Conservation (phyloP, 2,797 vertebrate species). For the Sardinella longiceps region DNA sequence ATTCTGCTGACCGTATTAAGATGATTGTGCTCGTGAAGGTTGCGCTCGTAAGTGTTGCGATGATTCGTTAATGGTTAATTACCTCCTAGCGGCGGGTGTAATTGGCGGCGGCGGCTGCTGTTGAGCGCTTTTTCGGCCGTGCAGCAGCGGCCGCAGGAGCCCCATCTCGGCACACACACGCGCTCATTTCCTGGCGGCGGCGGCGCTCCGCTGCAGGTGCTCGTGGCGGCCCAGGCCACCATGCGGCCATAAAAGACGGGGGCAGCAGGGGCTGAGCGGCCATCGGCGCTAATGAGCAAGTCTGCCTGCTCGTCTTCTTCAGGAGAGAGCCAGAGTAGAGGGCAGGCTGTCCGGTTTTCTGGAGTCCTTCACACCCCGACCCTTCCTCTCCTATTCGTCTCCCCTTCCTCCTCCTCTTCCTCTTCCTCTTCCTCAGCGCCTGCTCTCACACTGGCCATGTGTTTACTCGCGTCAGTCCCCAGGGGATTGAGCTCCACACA, state of each 20-base stretch:
- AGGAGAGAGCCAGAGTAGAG: neutral
- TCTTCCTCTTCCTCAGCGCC: neutral
- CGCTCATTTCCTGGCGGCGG: conserved; percentile 50
- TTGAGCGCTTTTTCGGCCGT: conserved; percentile 61
- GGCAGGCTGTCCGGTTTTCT: neutral
- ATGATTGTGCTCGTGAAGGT: conserved; percentile 75
- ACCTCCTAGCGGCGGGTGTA: conserved; percentile 67
- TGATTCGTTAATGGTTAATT: conserved; percentile 76
- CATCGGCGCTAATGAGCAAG: conserved; percentile 68
- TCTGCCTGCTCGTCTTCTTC: conserved; percentile 21
- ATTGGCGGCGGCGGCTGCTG: conserved; percentile 54
- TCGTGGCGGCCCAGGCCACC: conserved; percentile 68
- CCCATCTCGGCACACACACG: conserved; percentile 48
- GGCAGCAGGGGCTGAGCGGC: conserved; percentile 65
- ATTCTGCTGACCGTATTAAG: conserved; percentile 68
- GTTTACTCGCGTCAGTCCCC: neutral
- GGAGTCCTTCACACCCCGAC: neutral
- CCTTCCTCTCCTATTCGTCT: neutral
- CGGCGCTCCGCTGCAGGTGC: conserved; percentile 41
- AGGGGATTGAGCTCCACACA: no score
- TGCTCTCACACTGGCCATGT: neutral
- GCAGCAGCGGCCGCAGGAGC: conserved; percentile 57
- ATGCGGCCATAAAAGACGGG: conserved; percentile 51
- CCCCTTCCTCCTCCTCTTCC: neutral
- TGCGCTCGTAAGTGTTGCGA: conserved; percentile 70